phyloP scores from a whole-genome alignment of 2,113 vertebrate species.

The Takifugu bimaculatus region DNA sequence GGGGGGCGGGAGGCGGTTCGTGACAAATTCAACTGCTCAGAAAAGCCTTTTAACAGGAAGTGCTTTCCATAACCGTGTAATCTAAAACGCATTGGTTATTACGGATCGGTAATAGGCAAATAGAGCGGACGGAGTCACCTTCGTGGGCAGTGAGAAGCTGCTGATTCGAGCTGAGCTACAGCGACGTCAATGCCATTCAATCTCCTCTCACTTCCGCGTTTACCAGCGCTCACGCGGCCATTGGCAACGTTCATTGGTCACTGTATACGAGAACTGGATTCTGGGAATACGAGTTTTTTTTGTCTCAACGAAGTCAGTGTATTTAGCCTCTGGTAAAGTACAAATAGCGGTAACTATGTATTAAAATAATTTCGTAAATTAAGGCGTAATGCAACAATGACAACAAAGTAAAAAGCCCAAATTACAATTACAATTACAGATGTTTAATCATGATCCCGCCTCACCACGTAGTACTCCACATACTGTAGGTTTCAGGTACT shows the following conservation, averaged over 20 bases:
- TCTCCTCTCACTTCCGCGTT: conserved; percentile 3
- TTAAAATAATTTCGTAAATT: too few species aligned
- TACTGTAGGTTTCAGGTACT: too few species aligned
- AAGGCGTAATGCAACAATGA: too few species aligned
- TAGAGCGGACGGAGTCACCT: not conserved
- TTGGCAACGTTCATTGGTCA: conserved; percentile 13
- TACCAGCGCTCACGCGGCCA: not conserved
- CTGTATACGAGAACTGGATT: not conserved
- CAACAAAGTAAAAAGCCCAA: too few species aligned
- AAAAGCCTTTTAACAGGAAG: conserved; percentile 42
- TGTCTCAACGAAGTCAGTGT: too few species aligned
- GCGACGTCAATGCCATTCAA: conserved; percentile 20
- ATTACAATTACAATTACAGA: too few species aligned
- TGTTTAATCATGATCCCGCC: too few species aligned
- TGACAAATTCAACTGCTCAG: not conserved
- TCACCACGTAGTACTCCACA: too few species aligned
- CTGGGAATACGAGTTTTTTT: conserved; percentile 30
- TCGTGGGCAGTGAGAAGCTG: not conserved
- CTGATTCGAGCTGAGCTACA: not conserved
- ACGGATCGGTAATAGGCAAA: too few species aligned
- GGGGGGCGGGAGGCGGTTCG: not conserved
- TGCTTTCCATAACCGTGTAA: conserved; percentile 23
- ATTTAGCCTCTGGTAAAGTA: too few species aligned
- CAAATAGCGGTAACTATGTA: too few species aligned
- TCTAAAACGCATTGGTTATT: conserved; percentile 33